phyloP scores from a whole-genome alignment of 2,113 vertebrate species.

The Sinocyclocheilus rhinocerous region DNA sequence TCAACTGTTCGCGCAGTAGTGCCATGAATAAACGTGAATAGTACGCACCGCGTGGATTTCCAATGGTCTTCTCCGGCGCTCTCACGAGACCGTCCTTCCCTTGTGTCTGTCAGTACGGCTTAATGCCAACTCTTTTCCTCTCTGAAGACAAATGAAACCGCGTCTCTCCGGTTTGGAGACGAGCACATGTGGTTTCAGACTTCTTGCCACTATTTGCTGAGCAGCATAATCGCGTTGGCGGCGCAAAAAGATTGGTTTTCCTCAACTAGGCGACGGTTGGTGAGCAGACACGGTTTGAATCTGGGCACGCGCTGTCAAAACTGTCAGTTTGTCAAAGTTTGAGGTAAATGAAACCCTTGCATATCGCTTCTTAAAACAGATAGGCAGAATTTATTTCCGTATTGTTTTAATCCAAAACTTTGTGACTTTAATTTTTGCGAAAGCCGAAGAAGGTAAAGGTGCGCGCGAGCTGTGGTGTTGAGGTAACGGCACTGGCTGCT shows the following conservation, averaged over 20 bases:
- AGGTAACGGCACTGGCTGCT: neutral
- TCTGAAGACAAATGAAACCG: slow-evolving; percentile 17
- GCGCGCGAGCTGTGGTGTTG: no score
- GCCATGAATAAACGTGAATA: neutral
- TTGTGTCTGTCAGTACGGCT: slow-evolving; percentile 22
- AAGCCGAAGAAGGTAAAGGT: neutral
- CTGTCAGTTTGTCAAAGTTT: slow-evolving; percentile 31
- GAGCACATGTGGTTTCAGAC: slow-evolving; percentile 40
- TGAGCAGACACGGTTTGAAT: slow-evolving; percentile 2
- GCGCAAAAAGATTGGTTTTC: slow-evolving; percentile 26
- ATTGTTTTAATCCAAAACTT: neutral
- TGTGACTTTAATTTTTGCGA: slow-evolving; percentile 1
- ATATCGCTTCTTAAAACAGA: neutral
- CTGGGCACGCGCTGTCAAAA: slow-evolving; percentile 32
- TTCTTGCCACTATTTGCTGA: slow-evolving; percentile 33
- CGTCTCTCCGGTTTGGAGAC: slow-evolving; percentile 42
- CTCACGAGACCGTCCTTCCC: slow-evolving; percentile 13
- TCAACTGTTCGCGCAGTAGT: neutral
- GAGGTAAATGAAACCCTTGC: neutral
- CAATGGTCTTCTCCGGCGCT: slow-evolving; percentile 17
- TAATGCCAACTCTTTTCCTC: slow-evolving; percentile 22
- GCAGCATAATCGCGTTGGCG: slow-evolving; percentile 32
- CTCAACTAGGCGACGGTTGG: slow-evolving; percentile 8
- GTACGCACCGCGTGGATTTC: neutral
- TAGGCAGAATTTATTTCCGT: neutral